Percentiles rank a stretch among this genome's conserved stretches.
These are phyloP conservation scores for Uromys caudimaculatus DNA, from an alignment of 2,797 vertebrate species.

Conservation along the genomic window DNA sequence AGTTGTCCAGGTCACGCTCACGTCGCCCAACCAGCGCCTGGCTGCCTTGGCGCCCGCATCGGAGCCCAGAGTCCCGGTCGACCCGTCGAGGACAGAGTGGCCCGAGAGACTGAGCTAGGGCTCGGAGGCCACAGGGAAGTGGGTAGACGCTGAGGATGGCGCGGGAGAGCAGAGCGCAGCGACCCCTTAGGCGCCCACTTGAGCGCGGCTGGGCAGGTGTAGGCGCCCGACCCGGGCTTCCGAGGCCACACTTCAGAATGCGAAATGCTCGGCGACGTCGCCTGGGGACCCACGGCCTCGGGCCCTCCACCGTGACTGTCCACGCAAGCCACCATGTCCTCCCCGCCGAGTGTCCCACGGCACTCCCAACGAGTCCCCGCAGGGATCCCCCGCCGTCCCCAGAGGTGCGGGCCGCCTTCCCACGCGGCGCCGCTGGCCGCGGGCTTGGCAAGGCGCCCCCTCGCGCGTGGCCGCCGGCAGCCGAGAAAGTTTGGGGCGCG, in stretches of 20 bases:
- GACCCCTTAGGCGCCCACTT: background rate
- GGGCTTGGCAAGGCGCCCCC: background rate
- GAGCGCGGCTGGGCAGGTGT: slow-evolving; percentile 62
- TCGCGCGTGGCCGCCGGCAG: background rate
- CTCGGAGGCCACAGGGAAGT: background rate
- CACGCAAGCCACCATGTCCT: background rate
- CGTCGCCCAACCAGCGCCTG: background rate
- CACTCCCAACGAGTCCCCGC: background rate
- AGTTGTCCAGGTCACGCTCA: background rate
- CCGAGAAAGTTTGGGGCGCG: slow-evolving; percentile 65
- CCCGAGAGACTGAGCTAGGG: background rate
- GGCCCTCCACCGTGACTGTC: background rate
- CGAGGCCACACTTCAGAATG: background rate
- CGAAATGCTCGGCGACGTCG: background rate
- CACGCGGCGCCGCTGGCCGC: background rate
- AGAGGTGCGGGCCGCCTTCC: background rate
- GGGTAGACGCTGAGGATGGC: background rate
- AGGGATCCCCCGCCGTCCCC: background rate
- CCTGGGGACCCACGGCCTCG: background rate
- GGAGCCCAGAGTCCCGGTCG: background rate
- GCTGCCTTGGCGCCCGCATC: background rate
- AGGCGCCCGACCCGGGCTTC: background rate
- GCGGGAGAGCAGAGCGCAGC: background rate
- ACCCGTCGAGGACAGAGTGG: background rate
- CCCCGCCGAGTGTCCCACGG: background rate